Evolutionary conservation across 64 coral and sea anemone species (phyloP).

Genomic region (Trachythela sp.): DNA sequence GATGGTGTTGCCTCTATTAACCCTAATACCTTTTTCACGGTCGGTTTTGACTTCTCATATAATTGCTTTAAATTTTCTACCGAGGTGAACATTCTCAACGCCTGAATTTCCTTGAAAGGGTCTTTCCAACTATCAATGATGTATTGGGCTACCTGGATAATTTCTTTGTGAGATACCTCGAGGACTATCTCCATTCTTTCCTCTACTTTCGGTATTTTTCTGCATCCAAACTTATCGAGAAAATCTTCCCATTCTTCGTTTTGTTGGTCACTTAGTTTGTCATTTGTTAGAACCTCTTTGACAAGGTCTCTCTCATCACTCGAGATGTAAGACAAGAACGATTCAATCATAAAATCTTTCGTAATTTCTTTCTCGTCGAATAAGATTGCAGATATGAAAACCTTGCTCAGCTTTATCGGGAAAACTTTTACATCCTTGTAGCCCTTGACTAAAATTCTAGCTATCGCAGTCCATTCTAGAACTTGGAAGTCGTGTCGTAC

Average conservation of each 20-base stretch:
- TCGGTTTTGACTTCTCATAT: not conserved
- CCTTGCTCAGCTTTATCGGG: conserved; percentile 35
- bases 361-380: not conserved
- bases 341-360: conserved; percentile 16
- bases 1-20: not conserved
- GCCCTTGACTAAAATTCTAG: conserved; percentile 29
- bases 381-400: conserved; percentile 14
- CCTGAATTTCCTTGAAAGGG: not conserved
- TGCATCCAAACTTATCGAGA: conserved; percentile 24
- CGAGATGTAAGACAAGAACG: conserved; percentile 32
- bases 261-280: conserved; percentile 6
- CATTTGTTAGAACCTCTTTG: not conserved
- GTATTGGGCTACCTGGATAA: conserved; percentile 32
- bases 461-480: conserved; percentile 24
- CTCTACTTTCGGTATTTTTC: not conserved
- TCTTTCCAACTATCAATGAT: conserved; percentile 30
- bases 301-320: conserved; percentile 40
- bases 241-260: conserved; percentile 25
- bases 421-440: conserved; percentile 16
- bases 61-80: not conserved
- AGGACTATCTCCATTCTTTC: not conserved
- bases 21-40: not conserved
- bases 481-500: conserved; percentile 19
- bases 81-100: not conserved
- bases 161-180: conserved; percentile 38